phyloP scores from a whole-genome alignment of 2,797 vertebrate genomes.

The Pempheris klunzingeri region DNA sequence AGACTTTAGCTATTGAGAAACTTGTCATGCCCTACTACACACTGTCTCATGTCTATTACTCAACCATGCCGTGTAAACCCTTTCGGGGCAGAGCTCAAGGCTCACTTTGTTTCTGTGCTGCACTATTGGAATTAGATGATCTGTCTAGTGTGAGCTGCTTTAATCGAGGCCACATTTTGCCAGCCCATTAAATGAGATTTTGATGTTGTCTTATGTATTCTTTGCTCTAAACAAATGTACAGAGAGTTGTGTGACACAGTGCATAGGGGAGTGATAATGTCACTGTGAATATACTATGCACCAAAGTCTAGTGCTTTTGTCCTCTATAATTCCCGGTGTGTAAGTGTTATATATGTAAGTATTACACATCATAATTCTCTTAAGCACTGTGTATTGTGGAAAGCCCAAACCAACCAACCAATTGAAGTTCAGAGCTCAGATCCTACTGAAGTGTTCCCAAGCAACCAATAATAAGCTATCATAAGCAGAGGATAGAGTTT shows the following conservation, averaged over 20 bases:
- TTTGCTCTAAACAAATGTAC: slow-evolving; percentile 1
- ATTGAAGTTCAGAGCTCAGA: neutral
- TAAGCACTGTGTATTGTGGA: neutral
- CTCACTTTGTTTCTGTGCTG: slow-evolving; percentile 9
- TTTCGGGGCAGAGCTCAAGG: slow-evolving; percentile 5
- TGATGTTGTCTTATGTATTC: slow-evolving; percentile 13
- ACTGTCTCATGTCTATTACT: slow-evolving; percentile 1
- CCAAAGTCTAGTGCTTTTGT: neutral
- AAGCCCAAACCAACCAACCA: slow-evolving; percentile 20
- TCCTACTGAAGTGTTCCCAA: slow-evolving; percentile 29
- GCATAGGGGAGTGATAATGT: neutral
- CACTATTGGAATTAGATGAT: slow-evolving; percentile 8
- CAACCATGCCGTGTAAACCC: neutral
- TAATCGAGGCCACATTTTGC: slow-evolving; percentile 2
- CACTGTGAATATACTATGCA: neutral
- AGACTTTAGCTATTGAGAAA: slow-evolving; percentile 6
- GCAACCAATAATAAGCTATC: slow-evolving; percentile 46
- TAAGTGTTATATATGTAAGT: neutral
- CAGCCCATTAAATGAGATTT: slow-evolving; percentile 28
- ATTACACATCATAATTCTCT: slow-evolving; percentile 24
- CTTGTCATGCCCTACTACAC: neutral
- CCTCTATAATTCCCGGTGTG: neutral
- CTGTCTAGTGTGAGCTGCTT: neutral
- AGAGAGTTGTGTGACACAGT: neutral
- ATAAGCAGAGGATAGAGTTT: slow-evolving; percentile 33